Base-by-base conservation (phyloP, 2,888 invertebrate genomes). In the Argyra leucocephala region DNA sequence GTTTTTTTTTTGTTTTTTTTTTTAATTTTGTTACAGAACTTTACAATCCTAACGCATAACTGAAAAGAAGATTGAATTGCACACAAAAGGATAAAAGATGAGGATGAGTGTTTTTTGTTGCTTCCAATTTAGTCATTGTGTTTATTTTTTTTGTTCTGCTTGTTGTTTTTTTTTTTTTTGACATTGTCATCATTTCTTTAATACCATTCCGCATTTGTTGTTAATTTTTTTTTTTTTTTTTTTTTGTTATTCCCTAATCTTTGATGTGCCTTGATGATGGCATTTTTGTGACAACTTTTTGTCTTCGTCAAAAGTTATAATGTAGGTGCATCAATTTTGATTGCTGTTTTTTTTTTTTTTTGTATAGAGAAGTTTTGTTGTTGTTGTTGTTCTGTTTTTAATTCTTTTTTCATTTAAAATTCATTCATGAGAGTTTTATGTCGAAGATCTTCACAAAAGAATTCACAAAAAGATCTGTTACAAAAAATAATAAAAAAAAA, bases 261-360 rank as follows among this genome's bases (percentile, higher is more conserved):
- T 48, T 48, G 48, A 48, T 48, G 7, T 48, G 48, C 48, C 15
- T 48, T 48, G 48, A 48, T 48, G 48, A 48, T 18, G 48, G 48
- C 48, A 48, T 48, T 48, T 48, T 48, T 48, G 18, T 48, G 48
- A 48, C 48, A 48, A 48, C 48, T 48, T 48, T 48, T 48, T 48
- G 15, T 48, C 48, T 48, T 48, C n/a, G 48, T 48, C 48, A 48
- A 48, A 48, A 37, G 12, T 10, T 5, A 37, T 37, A 10, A 10
- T 37, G 37, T 37, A 37, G 37, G 37, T 37, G 37, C 37, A 12
- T 48, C 15, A 18, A 31, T 48, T 48, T 48, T 31, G 31, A 31
- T 31, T 48, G 1, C 48, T 10, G 12, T 48, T 48, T n/a, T n/a
- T 48, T 48, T 48, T 48, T n/a, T 48, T 48, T 48, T 3, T 37